Base-by-base conservation (phyloP, 2,888 invertebrate genomes). In the Flexamia atlantica region DNA sequence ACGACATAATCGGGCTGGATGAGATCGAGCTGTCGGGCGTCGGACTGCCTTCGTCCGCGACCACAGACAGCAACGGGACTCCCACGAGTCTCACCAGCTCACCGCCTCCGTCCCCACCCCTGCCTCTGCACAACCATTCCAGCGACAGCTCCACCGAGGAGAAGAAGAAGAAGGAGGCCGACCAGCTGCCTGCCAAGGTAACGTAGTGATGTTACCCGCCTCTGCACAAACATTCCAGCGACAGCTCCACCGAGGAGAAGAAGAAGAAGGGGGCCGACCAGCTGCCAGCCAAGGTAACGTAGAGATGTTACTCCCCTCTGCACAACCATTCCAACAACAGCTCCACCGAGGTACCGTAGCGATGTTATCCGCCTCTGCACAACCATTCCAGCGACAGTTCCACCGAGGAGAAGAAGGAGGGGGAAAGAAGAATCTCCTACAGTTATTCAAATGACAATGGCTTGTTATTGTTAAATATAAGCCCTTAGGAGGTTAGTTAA, bases 1-100 rank as follows among this genome's bases (percentile, higher is more conserved):
- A 98, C 91, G 99, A 99, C 91, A 97, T 99, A 89, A 96, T 97
- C 88, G 97, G 99, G 85, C 91, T 98, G 86, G 97, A 97, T 89
- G 97, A 97, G 89, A 95, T 97, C 76, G 97, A 97, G 90, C 92
- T 97, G 84, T 95, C 96, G 85, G 96, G 96, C 50, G 96, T 95
- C 60, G 95, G 95, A 83, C 91, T 95, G 85, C 95, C 95, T 0
- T 94, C 95, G 10, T 95, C 95, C 28, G 96, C 95, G 82, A 96
- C 96, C 87, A 96, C 96, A 83, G 96, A 96, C 90, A 96, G 96
- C 90, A 95, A 95, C 89, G 96, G 95, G 84, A 96, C 97, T 76
- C 97, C 97, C 60, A 95, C 95, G 87, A 96, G 96, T 87, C 95
- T 95, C 89, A 95, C 96, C 87, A 96, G 96, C 88, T 96, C 96